phyloP scores from a whole-genome alignment of 2,797 vertebrate genomes.

The Silurus aristotelis region DNA sequence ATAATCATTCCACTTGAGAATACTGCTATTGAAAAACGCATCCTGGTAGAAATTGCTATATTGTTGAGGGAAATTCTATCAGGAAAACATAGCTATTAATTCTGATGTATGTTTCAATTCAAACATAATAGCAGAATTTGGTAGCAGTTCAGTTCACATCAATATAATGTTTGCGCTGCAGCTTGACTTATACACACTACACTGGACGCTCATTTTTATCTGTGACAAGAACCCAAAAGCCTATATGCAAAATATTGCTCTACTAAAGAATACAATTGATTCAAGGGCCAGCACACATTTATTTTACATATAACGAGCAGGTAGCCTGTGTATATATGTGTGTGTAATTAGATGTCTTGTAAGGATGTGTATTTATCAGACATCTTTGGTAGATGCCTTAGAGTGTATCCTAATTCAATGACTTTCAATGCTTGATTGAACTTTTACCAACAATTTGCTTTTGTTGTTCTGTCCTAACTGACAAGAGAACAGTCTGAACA shows the following conservation, averaged over 20 bases:
- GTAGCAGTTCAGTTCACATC: neutral
- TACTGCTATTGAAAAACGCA: conserved; percentile 30
- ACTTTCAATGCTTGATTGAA: neutral
- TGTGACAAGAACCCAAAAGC: conserved; percentile 7
- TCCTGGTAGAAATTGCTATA: conserved; percentile 23
- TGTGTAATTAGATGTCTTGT: neutral
- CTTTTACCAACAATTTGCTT: neutral
- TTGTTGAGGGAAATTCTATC: conserved; percentile 27
- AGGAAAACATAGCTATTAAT: conserved; percentile 33
- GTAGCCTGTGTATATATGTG: neutral
- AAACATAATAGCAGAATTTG: neutral
- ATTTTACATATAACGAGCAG: conserved; percentile 14
- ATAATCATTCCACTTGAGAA: conserved; percentile 44
- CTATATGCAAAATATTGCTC: conserved; percentile 13
- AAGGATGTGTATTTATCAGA: neutral
- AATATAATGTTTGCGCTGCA: conserved; percentile 9
- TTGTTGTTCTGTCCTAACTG: neutral
- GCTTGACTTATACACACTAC: neutral
- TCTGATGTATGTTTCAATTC: neutral
- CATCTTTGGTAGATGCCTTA: neutral
- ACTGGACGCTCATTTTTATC: neutral
- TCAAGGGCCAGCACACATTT: neutral
- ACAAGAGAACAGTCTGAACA: neutral
- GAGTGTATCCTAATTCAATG: neutral
- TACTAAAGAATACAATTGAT: neutral